A percentile compares a stretch with the other conserved stretches of the same genome.
Conservation (phyloP, 1,140 invertebrate species). For the Vanessa atalanta region DNA sequence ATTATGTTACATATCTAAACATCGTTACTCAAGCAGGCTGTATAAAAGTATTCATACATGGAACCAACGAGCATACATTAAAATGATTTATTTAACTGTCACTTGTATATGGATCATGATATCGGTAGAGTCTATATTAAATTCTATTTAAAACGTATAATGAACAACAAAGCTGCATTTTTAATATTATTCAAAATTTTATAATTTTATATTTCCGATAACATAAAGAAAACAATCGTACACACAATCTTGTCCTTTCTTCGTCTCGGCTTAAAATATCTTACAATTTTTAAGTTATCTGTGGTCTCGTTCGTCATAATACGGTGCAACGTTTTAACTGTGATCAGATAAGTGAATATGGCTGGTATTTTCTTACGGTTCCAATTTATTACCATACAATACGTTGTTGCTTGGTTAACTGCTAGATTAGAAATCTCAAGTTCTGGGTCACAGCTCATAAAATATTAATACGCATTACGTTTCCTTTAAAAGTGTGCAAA, state of each 20-base stretch:
- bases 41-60: not conserved
- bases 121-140: too few relatives aligned
- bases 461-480: slow-evolving; percentile 27
- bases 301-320: not conserved
- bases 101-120: not conserved
- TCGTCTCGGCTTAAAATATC: too few relatives aligned
- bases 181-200: too few relatives aligned
- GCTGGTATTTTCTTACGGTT: slow-evolving; percentile 1
- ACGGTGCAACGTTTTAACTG: not conserved
- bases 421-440: slow-evolving; percentile 33
- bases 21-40: not conserved
- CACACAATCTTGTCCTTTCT: too few relatives aligned
- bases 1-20: not conserved
- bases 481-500: slow-evolving; percentile 6
- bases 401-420: slow-evolving; percentile 27
- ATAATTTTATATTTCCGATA: too few relatives aligned
- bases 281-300: too few relatives aligned
- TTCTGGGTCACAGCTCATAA: slow-evolving; percentile 32
- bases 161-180: too few relatives aligned
- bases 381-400: slow-evolving; percentile 33
- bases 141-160: too few relatives aligned
- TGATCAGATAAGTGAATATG: not conserved
- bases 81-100: not conserved
- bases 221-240: too few relatives aligned
- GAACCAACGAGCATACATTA: not conserved